Percentiles rank a stretch among this genome's conserved stretches.
Evolutionary conservation across 92 coral and sea anemone species (phyloP).

Genomic region (Parazoanthus swiftii): DNA sequence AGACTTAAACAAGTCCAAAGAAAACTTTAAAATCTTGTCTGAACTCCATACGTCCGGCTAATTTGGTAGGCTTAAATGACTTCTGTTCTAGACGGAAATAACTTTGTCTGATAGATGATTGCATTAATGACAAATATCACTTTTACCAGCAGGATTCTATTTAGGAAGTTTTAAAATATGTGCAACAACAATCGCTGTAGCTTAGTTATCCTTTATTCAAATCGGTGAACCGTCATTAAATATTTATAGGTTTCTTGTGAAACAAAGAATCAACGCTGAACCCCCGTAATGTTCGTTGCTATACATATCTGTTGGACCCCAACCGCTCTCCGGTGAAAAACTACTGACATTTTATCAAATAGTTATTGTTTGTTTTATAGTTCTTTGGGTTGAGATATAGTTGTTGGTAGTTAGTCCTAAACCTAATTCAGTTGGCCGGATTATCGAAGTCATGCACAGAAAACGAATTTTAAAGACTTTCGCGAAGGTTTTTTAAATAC

Average conservation of each 20-base stretch:
- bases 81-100: neutral
- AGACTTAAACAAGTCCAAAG: neutral
- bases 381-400: too few species aligned
- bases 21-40: neutral
- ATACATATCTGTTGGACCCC: neutral
- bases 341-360: too few species aligned
- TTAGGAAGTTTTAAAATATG: neutral
- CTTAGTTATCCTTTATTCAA: conserved; percentile 6
- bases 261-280: conserved; percentile 15
- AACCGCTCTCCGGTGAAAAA: neutral
- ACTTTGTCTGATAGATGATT: neutral
- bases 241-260: conserved; percentile 15
- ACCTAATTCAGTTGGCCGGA: too few species aligned
- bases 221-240: conserved; percentile 1
- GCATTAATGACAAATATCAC: neutral
- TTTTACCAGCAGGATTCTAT: neutral
- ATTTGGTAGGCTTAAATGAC: neutral
- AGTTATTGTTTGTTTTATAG: too few species aligned
- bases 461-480: too few species aligned
- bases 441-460: too few species aligned
- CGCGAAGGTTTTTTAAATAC: too few species aligned
- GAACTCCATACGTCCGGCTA: neutral
- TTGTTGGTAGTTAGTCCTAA: too few species aligned
- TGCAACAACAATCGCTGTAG: conserved; percentile 5
- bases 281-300: neutral